Evolutionary conservation across 2,113 vertebrate genomes (phyloP).

Genomic region (Bujurquina vittata): DNA sequence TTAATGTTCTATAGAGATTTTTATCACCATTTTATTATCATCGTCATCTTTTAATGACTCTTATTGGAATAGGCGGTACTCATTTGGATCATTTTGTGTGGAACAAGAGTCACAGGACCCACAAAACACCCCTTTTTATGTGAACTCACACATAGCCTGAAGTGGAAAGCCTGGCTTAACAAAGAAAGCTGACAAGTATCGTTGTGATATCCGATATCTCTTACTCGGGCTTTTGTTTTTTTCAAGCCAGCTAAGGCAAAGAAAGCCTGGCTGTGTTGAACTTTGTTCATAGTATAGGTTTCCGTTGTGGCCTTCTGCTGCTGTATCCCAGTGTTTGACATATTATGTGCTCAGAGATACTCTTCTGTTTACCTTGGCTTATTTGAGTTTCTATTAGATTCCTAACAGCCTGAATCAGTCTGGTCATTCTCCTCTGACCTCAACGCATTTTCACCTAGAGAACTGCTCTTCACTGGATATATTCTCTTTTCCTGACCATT

Average conservation of each 20-base stretch:
- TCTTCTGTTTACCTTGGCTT: background rate
- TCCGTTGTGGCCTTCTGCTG: background rate
- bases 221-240: background rate
- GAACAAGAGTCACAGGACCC: background rate
- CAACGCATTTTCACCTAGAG: no score
- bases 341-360: background rate
- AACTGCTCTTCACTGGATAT: no score
- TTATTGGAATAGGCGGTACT: background rate
- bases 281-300: background rate
- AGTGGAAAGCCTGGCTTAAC: background rate
- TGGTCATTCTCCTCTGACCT: no score
- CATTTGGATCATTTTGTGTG: background rate
- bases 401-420: no score
- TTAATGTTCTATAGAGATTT: background rate
- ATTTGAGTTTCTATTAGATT: background rate
- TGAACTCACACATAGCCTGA: background rate
- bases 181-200: background rate
- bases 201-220: background rate
- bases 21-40: background rate
- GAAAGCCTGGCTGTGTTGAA: background rate
- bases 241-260: background rate
- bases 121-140: background rate
- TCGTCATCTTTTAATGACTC: background rate
- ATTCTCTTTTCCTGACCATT: no score
- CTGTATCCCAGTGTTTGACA: background rate